Conservation (phyloP, 2,888 invertebrate genomes). For the Ypsolopha scabrella region DNA sequence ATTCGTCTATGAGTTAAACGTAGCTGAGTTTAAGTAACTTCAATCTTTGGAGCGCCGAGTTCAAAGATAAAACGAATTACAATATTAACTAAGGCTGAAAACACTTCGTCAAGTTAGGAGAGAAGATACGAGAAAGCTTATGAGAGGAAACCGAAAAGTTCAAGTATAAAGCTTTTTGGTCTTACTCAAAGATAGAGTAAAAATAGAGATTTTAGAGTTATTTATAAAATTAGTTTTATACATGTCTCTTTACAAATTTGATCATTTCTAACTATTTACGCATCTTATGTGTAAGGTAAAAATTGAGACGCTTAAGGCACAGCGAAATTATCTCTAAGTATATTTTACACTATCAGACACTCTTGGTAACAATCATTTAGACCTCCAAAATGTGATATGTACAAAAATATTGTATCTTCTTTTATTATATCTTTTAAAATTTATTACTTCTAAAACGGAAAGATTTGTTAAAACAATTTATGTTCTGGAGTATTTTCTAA, state of each 20-base stretch:
- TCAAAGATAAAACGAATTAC: not conserved
- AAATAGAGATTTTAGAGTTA: constrained; percentile 40
- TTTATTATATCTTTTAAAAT: constrained; percentile 41
- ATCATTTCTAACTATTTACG: constrained; percentile 36
- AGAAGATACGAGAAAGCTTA: too few relatives aligned
- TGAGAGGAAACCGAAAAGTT: not conserved
- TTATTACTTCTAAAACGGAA: constrained; percentile 18
- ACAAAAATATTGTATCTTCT: constrained; percentile 62
- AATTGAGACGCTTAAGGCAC: constrained; percentile 71
- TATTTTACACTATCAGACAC: constrained; percentile 44
- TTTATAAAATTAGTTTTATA: constrained; percentile 9
- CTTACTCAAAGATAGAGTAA: constrained; percentile 28
- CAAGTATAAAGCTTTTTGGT: constrained; percentile 20
- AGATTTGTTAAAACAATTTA: too few relatives aligned
- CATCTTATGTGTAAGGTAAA: constrained; percentile 18
- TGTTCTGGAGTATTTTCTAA: too few relatives aligned
- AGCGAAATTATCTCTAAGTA: constrained; percentile 62
- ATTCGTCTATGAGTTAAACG: too few relatives aligned
- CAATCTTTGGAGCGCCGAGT: not conserved
- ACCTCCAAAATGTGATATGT: constrained; percentile 63
- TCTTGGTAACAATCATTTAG: constrained; percentile 55
- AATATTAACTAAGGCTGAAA: not conserved
- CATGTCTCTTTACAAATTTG: constrained; percentile 41
- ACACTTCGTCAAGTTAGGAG: too few relatives aligned
- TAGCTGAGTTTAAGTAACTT: not conserved